Conservation (phyloP, 2,797 vertebrate species). For the Peromyscus aztecus region DNA sequence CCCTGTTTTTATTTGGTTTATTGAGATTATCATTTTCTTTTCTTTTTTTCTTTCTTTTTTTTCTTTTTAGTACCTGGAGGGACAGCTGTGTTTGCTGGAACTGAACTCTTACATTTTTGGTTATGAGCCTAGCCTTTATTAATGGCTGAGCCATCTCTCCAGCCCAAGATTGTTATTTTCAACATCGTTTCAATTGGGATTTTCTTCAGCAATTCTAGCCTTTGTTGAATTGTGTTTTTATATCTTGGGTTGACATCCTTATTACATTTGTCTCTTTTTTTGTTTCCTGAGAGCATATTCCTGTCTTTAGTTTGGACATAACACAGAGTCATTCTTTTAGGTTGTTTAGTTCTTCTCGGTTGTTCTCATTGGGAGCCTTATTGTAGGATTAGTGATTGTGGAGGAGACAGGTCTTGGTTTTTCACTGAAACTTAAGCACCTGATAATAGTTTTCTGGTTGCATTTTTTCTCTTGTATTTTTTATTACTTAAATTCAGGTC, state of each 20-base stretch:
- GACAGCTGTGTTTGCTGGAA: too few species aligned
- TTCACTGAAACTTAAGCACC: not conserved
- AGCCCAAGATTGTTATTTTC: not conserved
- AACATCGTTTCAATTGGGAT: not conserved
- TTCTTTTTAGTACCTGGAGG: too few species aligned
- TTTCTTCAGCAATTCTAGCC: not conserved
- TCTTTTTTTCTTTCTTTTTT: too few species aligned
- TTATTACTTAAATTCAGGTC: not conserved
- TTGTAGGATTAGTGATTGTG: not conserved
- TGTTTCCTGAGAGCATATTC: not conserved
- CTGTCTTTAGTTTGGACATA: not conserved
- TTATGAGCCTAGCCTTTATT: too few species aligned
- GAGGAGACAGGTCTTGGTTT: not conserved
- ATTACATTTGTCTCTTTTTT: not conserved
- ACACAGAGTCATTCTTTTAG: not conserved
- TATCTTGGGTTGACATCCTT: too few species aligned
- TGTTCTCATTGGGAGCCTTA: not conserved
- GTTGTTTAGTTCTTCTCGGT: not conserved
- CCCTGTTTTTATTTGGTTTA: not conserved
- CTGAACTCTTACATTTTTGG: too few species aligned
- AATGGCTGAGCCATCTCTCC: too few species aligned
- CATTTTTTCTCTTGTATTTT: not conserved
- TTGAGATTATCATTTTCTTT: not conserved
- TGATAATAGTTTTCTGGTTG: not conserved
- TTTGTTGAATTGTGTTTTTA: not conserved